Evolutionary conservation across 2,113 vertebrate species (phyloP).

Genomic region (Corythoichthys intestinalis): DNA sequence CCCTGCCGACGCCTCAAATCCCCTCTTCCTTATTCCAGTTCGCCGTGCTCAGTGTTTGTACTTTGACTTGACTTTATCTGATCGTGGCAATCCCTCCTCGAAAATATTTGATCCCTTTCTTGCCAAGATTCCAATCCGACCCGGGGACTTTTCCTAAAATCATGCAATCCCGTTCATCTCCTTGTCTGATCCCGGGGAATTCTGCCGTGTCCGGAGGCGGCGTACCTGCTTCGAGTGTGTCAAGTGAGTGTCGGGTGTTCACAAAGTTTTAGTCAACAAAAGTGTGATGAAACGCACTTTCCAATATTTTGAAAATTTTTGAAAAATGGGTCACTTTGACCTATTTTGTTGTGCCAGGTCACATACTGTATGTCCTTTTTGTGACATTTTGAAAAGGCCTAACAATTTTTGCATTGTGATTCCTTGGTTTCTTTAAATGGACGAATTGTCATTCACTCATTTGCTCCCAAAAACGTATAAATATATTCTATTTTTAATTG

Average conservation of each 20-base stretch:
- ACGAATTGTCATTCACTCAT: too few relatives aligned
- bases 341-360: too few relatives aligned
- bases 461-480: too few relatives aligned
- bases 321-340: too few relatives aligned
- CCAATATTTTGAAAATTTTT: too few relatives aligned
- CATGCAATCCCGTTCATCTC: constrained; percentile 18
- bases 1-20: constrained; percentile 31
- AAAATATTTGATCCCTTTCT: constrained; percentile 31
- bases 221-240: neutral
- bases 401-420: too few relatives aligned
- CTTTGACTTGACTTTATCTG: constrained; percentile 42
- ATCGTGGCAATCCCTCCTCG: constrained; percentile 30
- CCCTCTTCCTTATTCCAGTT: constrained; percentile 22
- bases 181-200: constrained; percentile 21
- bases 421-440: too few relatives aligned
- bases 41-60: constrained; percentile 23
- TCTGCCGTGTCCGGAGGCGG: constrained; percentile 8
- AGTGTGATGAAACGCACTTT: neutral
- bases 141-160: constrained; percentile 17
- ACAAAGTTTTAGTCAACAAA: constrained; percentile 20
- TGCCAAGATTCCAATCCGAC: constrained; percentile 22
- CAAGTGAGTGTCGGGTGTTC: constrained; percentile 8
- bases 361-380: too few relatives aligned
- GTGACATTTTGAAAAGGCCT: too few relatives aligned
- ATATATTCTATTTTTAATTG: too few relatives aligned